These are phyloP conservation scores for Goniozus legneri DNA, from an alignment of 1,140 invertebrate species.

Conservation along the genomic window DNA sequence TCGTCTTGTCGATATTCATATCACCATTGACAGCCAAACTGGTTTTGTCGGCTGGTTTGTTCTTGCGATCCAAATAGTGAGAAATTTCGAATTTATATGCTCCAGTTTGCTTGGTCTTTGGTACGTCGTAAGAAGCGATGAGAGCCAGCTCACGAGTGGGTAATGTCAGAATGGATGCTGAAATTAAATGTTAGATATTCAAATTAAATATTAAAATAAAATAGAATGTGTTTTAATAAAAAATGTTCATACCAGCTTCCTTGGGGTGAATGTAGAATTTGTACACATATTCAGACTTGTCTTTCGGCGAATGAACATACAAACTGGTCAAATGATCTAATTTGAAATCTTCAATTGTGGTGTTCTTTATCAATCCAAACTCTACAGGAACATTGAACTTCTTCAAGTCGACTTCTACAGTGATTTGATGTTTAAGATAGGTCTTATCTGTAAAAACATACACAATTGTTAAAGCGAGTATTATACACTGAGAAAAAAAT, in stretches of 20 bases:
- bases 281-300: constrained; percentile 67
- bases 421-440: constrained; percentile 55
- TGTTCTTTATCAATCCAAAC: constrained; percentile 64
- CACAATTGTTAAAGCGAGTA: background rate
- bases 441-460: constrained; percentile 30
- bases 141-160: constrained; percentile 64
- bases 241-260: constrained; percentile 40
- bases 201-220: background rate
- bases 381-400: constrained; percentile 69
- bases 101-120: constrained; percentile 41
- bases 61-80: constrained; percentile 68
- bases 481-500: no score
- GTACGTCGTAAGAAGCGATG: constrained; percentile 50
- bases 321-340: constrained; percentile 65
- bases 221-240: background rate
- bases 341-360: constrained; percentile 57
- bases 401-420: constrained; percentile 64
- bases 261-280: constrained; percentile 62
- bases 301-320: constrained; percentile 62
- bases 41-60: constrained; percentile 64
- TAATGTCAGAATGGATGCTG: constrained; percentile 59
- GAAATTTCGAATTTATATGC: constrained; percentile 52
- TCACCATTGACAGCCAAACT: constrained; percentile 52
- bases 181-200: constrained; percentile 6
- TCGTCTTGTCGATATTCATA: constrained; percentile 50